Base-by-base conservation (phyloP, 2,797 vertebrate genomes). In the Crenichthys baileyi region DNA sequence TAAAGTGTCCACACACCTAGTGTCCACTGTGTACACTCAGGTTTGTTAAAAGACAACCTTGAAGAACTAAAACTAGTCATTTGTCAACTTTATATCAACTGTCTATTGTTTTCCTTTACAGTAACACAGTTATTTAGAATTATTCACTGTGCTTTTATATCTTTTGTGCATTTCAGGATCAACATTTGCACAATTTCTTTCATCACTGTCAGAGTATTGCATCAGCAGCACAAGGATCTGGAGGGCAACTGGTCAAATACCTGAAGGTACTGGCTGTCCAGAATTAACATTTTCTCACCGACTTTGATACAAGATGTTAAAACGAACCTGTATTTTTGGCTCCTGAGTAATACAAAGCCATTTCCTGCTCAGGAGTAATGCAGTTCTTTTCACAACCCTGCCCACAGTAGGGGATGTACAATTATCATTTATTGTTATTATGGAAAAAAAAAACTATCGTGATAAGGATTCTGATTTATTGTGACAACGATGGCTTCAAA, bases 131-230 rank as follows among this genome's bases (percentile, higher is more conserved):
- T 67, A 12, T 67, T 24, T 55, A 15, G 29, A 77, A 48, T 53
- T 24, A 60, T 16, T 39, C 7, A 5, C 2, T 70, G 12, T 36
- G 44, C 9, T 53, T 48, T 48, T 46, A 31, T 56, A 55, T 1
- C 0, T 3, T 46, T 8, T 84, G 24, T 85, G 5, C 83, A 68
- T 68, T 80, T 53, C 85, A 99, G 98, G 98, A 99, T 94, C 98
- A 98, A 84, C 98, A 99, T 91, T 95, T 99, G 90, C 97, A 99
- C 94, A 99, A 99, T 91, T 99, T 99, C 92, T 99, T 99, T 91
- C 95, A 98, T 83, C 98, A 98, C 94, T 98, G 96, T 94, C 97
- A 99, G 91, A 96, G 93, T 94, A 94, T 94, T 0, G 94, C 96
- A 50, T 96, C 96, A 0, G 94, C 94, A 77, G 93, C 94, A 24